Percentiles rank a stretch among this genome's conserved stretches.
These are phyloP conservation scores for Syngnathus scovelli DNA, from an alignment of 2,113 vertebrate species.

Conservation along the genomic window DNA sequence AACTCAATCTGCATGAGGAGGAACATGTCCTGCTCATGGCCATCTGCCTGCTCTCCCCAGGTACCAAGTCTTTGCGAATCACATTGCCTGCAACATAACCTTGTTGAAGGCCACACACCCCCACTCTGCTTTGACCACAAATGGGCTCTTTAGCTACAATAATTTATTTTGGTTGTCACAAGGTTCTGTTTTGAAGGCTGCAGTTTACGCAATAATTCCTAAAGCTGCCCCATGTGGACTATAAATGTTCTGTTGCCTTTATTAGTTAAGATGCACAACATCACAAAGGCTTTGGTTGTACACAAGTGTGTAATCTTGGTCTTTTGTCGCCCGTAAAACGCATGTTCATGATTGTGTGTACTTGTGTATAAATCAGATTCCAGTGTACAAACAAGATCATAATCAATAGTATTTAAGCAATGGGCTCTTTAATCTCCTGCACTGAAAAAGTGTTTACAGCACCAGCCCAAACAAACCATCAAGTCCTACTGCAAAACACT, in stretches of 20 bases:
- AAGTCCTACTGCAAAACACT: too few relatives aligned
- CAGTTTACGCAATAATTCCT: background rate
- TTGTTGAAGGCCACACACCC: background rate
- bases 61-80: constrained; percentile 48
- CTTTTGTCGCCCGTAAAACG: too few relatives aligned
- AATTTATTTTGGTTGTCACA: background rate
- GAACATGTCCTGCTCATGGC: constrained; percentile 95
- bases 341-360: too few relatives aligned
- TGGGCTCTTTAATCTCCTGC: too few relatives aligned
- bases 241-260: background rate
- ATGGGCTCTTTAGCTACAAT: background rate
- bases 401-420: too few relatives aligned
- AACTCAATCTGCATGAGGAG: constrained; percentile 86
- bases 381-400: too few relatives aligned
- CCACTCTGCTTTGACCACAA: background rate
- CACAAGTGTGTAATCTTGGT: background rate
- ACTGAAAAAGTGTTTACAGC: too few relatives aligned
- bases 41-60: constrained; percentile 93
- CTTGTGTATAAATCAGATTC: too few relatives aligned
- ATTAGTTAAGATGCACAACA: background rate
- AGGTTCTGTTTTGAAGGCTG: background rate
- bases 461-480: too few relatives aligned
- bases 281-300: background rate
- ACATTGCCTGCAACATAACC: background rate
- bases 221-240: constrained; percentile 2